Percentiles rank a stretch among this genome's conserved stretches.
Conservation (phyloP, 2,888 invertebrate genomes). For the Zeuzera pyrina region DNA sequence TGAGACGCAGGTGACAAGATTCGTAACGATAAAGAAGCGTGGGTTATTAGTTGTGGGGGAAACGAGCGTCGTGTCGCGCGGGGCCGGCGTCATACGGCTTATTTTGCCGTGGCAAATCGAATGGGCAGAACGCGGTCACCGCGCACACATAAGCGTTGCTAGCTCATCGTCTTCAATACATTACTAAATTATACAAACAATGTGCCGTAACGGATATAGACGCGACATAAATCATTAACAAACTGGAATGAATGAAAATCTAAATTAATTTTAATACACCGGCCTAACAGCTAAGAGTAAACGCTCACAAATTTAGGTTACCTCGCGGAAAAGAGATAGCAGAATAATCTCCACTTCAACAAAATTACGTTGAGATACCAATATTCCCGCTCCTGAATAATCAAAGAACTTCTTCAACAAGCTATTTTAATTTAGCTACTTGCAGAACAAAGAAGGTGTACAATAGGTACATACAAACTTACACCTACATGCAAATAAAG, state of each 20-base stretch:
- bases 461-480: constrained; percentile 25
- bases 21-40: constrained; percentile 60
- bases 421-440: too few species aligned
- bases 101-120: constrained; percentile 52
- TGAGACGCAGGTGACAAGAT: constrained; percentile 61
- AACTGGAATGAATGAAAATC: neutral
- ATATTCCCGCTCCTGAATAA: constrained; percentile 8
- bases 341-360: constrained; percentile 20
- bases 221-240: too few species aligned
- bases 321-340: constrained; percentile 30
- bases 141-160: constrained; percentile 42
- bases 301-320: constrained; percentile 30
- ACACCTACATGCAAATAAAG: constrained; percentile 54
- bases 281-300: too few species aligned
- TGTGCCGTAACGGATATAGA: too few species aligned
- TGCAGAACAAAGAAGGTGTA: constrained; percentile 41
- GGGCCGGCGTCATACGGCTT: constrained; percentile 50
- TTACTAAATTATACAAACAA: neutral
- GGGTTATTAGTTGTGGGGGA: constrained; percentile 57
- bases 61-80: constrained; percentile 38
- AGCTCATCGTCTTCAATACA: neutral
- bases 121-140: constrained; percentile 57
- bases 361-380: constrained; percentile 8
- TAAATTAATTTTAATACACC: neutral
- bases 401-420: constrained; percentile 33